These are phyloP conservation scores for Drosophila vallismaia DNA, from an alignment of 2,888 invertebrate genomes.

Conservation along the genomic window DNA sequence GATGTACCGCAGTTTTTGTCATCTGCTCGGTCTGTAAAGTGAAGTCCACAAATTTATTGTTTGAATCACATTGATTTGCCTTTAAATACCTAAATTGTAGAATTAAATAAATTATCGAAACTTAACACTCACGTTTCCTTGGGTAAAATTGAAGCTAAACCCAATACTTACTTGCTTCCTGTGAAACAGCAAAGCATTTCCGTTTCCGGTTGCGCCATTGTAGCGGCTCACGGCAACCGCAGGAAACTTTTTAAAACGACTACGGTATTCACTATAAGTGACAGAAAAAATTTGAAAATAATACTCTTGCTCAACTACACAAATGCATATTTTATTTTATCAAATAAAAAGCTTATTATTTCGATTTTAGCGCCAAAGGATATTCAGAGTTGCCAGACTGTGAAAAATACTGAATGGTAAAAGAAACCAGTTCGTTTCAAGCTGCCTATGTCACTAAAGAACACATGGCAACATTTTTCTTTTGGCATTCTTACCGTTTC, in stretches of 20 bases:
- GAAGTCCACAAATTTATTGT: conserved; percentile 5
- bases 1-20: conserved; percentile 81
- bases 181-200: not conserved
- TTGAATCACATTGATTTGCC: conserved; percentile 80
- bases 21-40: conserved; percentile 77
- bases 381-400: not conserved
- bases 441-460: too few species aligned
- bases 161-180: too few species aligned
- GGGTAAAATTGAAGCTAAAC: too few species aligned
- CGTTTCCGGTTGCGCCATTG: not conserved
- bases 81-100: conserved; percentile 48
- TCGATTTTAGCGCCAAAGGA: not conserved
- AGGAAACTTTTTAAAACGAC: too few species aligned
- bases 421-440: too few species aligned
- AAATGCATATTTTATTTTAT: too few species aligned
- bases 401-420: too few species aligned
- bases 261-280: not conserved
- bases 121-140: not conserved
- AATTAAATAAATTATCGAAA: not conserved
- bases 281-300: too few species aligned
- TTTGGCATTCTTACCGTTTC: too few species aligned
- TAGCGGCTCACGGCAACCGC: too few species aligned
- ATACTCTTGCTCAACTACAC: too few species aligned
- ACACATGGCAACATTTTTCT: too few species aligned
- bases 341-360: not conserved